Conservation (phyloP, 2,797 vertebrate species). For the Chrosomus eos region DNA sequence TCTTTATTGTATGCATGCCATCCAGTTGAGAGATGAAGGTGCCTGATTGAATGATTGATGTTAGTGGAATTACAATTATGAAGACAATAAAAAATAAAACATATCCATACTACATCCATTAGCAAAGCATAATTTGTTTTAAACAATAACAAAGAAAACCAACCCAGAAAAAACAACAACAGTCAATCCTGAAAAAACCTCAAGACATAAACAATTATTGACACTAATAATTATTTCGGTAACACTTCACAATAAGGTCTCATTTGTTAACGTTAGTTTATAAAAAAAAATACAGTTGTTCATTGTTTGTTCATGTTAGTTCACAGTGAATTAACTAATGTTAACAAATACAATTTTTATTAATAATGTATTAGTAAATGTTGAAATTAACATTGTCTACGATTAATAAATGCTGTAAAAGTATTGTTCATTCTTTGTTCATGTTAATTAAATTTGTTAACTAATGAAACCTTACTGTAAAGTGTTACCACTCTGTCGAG, state of each 20-base stretch:
- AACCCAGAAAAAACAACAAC: not conserved
- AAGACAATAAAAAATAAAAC: not conserved
- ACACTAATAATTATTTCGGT: not conserved
- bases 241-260: too few relatives aligned
- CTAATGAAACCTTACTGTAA: too few relatives aligned
- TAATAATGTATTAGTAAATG: too few relatives aligned
- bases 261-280: too few relatives aligned
- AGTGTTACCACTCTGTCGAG: too few relatives aligned
- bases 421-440: not conserved
- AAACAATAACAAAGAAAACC: not conserved
- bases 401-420: too few relatives aligned
- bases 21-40: conserved; percentile 1
- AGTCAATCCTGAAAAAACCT: not conserved
- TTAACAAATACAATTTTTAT: too few relatives aligned
- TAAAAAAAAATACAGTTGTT: too few relatives aligned
- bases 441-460: too few relatives aligned
- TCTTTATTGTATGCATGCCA: not conserved
- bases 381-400: too few relatives aligned
- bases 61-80: conserved; percentile 8
- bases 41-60: not conserved
- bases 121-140: not conserved
- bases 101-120: not conserved
- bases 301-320: too few relatives aligned
- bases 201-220: not conserved
- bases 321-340: too few relatives aligned